phyloP scores from a whole-genome alignment of 1,140 invertebrate species.

The Papilio machaon region DNA sequence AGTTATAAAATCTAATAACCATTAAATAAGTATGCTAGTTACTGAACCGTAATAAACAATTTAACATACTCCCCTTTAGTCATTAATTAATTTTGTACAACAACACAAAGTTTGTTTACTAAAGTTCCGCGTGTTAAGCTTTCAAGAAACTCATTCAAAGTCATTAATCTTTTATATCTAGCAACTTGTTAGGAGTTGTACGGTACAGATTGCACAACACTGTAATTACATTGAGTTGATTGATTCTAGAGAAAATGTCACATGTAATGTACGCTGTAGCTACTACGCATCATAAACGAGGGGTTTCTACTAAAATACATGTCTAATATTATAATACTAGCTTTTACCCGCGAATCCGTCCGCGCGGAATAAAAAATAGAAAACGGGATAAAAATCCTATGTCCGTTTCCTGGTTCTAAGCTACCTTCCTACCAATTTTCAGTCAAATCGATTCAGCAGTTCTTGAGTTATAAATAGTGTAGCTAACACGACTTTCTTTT shows the following conservation, averaged over 20 bases:
- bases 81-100: conserved; percentile 34
- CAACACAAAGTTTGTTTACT: conserved; percentile 33
- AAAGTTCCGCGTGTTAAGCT: conserved; percentile 33
- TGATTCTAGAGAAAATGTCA: conserved; percentile 32
- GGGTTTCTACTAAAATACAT: not conserved
- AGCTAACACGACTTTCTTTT: no score
- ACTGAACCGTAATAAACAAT: conserved; percentile 19
- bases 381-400: no score
- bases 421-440: no score
- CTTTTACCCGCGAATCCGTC: no score
- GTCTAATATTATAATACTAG: no score
- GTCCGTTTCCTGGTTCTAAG: no score
- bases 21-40: conserved; percentile 1
- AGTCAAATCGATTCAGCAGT: no score
- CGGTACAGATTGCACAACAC: not conserved
- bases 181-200: conserved; percentile 34
- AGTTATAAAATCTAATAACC: not conserved
- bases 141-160: conserved; percentile 35
- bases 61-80: conserved; percentile 12
- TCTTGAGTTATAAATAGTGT: no score
- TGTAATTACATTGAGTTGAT: not conserved
- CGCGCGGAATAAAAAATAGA: no score
- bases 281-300: not conserved
- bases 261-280: not conserved
- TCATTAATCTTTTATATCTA: conserved; percentile 34